These are phyloP conservation scores for Pedionomus torquatus DNA, from an alignment of 2,113 vertebrate species.

Conservation along the genomic window DNA sequence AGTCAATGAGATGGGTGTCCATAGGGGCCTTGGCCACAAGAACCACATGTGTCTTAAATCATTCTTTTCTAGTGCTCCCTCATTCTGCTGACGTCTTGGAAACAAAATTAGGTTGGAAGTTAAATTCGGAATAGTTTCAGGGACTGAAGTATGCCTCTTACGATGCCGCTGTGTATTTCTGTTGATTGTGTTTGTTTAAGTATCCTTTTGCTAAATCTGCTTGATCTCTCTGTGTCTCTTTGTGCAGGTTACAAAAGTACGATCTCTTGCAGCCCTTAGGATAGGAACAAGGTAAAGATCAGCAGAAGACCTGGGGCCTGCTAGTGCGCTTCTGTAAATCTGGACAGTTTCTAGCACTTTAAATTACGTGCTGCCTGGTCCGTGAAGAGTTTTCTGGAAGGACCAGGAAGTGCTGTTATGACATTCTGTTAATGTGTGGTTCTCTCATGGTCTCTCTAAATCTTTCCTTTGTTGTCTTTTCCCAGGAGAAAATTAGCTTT, in stretches of 20 bases:
- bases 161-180: background rate
- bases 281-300: conserved; percentile 60
- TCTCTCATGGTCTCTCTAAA: conserved; percentile 26
- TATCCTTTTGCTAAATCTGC: conserved; percentile 41
- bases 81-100: background rate
- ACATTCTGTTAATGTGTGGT: background rate
- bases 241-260: conserved; percentile 72
- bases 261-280: conserved; percentile 64
- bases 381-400: conserved; percentile 46
- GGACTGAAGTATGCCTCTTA: background rate
- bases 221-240: conserved; percentile 70
- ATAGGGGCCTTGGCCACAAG: background rate
- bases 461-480: conserved; percentile 13
- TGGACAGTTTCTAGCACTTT: conserved; percentile 45
- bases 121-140: background rate
- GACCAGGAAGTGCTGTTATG: conserved; percentile 11
- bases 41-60: background rate
- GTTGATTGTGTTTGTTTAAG: background rate
- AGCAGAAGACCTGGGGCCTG: conserved; percentile 67
- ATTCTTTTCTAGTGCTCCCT: background rate
- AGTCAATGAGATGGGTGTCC: background rate
- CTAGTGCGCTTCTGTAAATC: conserved; percentile 49
- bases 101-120: background rate
- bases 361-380: conserved; percentile 46
- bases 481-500: conserved; percentile 27